A percentile compares a stretch with the other conserved stretches of the same genome.
phyloP scores from a whole-genome alignment of 1,140 invertebrate species.

The Diachasmimorpha longicaudata region DNA sequence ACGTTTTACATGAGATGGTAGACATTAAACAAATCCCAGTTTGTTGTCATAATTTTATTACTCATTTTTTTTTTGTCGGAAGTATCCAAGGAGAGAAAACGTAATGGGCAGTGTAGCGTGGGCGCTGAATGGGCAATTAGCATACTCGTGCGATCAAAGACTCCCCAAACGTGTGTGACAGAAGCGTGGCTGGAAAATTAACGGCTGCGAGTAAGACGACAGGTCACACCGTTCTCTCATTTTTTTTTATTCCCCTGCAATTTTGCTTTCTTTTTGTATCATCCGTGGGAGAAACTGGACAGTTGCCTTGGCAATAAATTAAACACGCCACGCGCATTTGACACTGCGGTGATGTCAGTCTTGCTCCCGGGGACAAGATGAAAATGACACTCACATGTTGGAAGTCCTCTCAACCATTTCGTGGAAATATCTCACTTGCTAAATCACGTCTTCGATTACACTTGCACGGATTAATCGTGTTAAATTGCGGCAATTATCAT shows the following conservation, averaged over 20 bases:
- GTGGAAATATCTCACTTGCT: conserved; percentile 3
- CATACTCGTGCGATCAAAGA: conserved; percentile 41
- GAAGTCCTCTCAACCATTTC: background rate
- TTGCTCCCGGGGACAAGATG: background rate
- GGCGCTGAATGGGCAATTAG: conserved; percentile 40
- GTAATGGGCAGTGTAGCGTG: conserved; percentile 26
- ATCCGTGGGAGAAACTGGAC: conserved; percentile 1
- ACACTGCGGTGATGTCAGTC: conserved; percentile 1
- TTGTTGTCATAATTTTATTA: conserved; percentile 1
- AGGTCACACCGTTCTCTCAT: conserved; percentile 2
- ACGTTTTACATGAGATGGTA: background rate
- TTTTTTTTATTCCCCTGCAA: background rate
- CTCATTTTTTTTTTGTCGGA: background rate
- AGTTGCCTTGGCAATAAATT: background rate
- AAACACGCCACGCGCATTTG: background rate
- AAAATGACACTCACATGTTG: conserved; percentile 7
- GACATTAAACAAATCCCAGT: conserved; percentile 1
- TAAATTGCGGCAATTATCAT: background rate
- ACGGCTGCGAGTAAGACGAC: conserved; percentile 7
- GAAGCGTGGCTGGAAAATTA: conserved; percentile 23
- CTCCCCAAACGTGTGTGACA: conserved; percentile 6
- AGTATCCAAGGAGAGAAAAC: conserved; percentile 16
- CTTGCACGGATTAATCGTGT: background rate
- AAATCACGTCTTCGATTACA: conserved; percentile 4
- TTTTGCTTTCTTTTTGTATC: background rate